Conservation (phyloP, 1,140 invertebrate genomes). For the Cephus cinctus region DNA sequence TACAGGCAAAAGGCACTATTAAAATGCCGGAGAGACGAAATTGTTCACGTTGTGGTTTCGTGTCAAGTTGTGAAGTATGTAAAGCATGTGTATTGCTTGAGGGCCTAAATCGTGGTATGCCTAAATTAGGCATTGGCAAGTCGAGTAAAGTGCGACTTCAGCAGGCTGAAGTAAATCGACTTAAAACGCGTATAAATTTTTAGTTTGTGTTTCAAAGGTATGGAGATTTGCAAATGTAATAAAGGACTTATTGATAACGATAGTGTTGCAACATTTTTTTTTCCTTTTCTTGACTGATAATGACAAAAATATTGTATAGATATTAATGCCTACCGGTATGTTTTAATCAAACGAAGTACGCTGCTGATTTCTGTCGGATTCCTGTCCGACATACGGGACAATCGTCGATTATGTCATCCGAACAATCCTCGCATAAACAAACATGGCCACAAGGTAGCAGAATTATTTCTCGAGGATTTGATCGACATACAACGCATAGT, state of each 20-base stretch:
- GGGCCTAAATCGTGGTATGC: conserved; percentile 91
- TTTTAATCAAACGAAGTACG: conserved; percentile 61
- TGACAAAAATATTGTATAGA: no score
- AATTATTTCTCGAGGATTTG: conserved; percentile 78
- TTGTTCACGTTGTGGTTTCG: conserved; percentile 89
- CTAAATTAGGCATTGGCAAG: conserved; percentile 84
- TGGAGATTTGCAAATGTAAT: no score
- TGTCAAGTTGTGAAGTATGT: conserved; percentile 94
- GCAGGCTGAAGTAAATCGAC: conserved; percentile 10
- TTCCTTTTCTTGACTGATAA: no score
- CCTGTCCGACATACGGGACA: conserved; percentile 73
- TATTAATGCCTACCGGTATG: conserved; percentile 15
- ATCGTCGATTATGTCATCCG: conserved; percentile 62
- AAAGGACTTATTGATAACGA: no score
- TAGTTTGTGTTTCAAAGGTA: no score
- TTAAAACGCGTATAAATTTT: conserved; percentile 24
- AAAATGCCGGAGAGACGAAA: conserved; percentile 78
- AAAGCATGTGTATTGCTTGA: conserved; percentile 96
- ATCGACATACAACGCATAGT: conserved; percentile 73
- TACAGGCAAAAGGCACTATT: conserved; percentile 78
- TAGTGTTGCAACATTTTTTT: no score
- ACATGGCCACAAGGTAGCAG: conserved; percentile 81
- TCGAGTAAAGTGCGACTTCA: conserved; percentile 80
- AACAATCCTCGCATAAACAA: conserved; percentile 80
- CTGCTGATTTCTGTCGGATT: conserved; percentile 66